Evolutionary conservation across 2,888 invertebrate species (phyloP), one percentile per base, ranked within the genome.

Genomic region (Thymelicus sylvestris): DNA sequence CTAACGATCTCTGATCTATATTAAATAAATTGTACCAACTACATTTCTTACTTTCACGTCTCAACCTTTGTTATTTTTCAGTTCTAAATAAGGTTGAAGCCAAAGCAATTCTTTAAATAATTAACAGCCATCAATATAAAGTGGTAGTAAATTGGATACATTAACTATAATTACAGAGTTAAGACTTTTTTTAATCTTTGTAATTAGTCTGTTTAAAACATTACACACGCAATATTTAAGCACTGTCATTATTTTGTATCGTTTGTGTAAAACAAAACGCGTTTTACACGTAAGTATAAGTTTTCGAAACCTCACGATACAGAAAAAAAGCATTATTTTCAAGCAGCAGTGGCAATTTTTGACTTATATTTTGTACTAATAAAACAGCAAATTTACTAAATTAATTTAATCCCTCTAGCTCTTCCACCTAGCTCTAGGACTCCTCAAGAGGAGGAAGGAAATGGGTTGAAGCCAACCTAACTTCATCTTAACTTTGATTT

Each of bases 71-170:
- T 15, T 6, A 38, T 59, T 15, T 38, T 66, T 60, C 7, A 64
- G 41, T 65, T 52, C 24, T 47, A 5, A 3, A 31, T 41, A 41
- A 15, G 41, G 44, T n/a, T 8, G 10, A 15, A 67, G 10, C 8
- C 47, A 24, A 61, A 24, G 59, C 15, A 52, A 31, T 62, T 48
- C 31, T n/a, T 63, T 47, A 31, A 64, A 50, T 39, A 60, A 67
- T 63, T 59, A 66, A 48, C 24, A 52, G 10, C 63, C 55, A 57
- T 63, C 63, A 63, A 67, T 52, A 48, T 61, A 57, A 65, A 55
- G 52, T 62, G 52, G 19, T 52, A 55, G 47, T 55, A 52, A 68
- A 68, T 68, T 68, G 63, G 55, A 44, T 12, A 60, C 55, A 55
- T 60, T 55, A 31, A 62, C 41, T 44, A 15, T 62, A 67, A 61